Conservation (phyloP, 1,140 invertebrate species). For the Melitaea cinxia region DNA sequence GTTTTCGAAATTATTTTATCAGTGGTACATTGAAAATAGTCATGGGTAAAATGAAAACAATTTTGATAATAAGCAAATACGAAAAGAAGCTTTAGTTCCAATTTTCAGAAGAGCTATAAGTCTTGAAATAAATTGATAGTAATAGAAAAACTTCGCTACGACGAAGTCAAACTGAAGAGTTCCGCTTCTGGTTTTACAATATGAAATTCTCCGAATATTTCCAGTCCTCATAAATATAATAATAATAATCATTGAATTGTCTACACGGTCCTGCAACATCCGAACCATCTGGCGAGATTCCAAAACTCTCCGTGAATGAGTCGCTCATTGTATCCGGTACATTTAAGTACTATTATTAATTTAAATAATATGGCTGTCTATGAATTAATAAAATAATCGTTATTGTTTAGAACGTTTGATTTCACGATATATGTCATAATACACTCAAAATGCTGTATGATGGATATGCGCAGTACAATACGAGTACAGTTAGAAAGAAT, state of each 20-base stretch:
- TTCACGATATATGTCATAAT: no score
- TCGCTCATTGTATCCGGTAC: conserved; percentile 11
- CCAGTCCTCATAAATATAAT: conserved; percentile 18
- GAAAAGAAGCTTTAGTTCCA: no score
- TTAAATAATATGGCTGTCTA: conserved; percentile 1
- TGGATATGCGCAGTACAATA: no score
- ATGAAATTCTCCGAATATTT: not conserved
- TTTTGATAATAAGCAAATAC: no score
- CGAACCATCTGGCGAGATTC: conserved; percentile 10
- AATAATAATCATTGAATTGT: conserved; percentile 26
- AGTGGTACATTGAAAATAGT: no score
- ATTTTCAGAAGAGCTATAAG: no score
- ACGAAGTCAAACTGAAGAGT: not conserved
- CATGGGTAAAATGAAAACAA: no score
- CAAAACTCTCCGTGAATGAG: conserved; percentile 23
- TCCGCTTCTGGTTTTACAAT: not conserved
- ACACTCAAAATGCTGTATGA: no score
- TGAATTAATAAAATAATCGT: not conserved
- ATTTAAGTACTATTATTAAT: conserved; percentile 12
- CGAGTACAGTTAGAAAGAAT: no score
- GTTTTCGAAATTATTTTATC: no score
- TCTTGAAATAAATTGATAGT: not conserved
- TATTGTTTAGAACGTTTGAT: no score
- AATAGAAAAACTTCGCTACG: not conserved
- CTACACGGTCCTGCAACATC: conserved; percentile 22